Evolutionary conservation across 2,797 vertebrate genomes (phyloP).

Genomic region (Coccyzus lansbergi): DNA sequence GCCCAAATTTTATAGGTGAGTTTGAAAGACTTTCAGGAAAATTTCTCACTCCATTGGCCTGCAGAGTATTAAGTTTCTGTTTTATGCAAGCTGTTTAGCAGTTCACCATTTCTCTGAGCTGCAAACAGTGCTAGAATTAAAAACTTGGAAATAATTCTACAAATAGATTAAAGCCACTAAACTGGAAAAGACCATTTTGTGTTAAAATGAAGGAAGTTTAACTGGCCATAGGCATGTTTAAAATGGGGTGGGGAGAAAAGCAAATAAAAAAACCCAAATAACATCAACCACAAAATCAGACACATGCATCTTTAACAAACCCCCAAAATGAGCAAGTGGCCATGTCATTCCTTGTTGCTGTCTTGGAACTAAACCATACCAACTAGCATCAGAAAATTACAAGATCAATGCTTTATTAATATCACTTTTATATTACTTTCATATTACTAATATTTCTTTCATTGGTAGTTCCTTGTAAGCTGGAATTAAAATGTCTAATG

Average conservation of each 20-base stretch:
- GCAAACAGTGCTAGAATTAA: background rate
- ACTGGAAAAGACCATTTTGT: background rate
- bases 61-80: background rate
- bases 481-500: background rate
- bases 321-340: background rate
- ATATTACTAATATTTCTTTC: background rate
- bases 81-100: background rate
- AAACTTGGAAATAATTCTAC: background rate
- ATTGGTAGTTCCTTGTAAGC: background rate
- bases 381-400: background rate
- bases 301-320: background rate
- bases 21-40: background rate
- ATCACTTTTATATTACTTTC: background rate
- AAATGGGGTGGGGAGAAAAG: background rate
- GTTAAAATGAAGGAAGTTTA: background rate
- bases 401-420: background rate
- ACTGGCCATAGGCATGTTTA: background rate
- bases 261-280: background rate
- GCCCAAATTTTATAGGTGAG: background rate
- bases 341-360: too few species aligned
- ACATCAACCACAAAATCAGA: background rate
- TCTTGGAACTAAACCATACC: too few species aligned
- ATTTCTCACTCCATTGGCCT: background rate
- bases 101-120: background rate
- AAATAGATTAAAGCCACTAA: background rate